phyloP scores from a whole-genome alignment of 2,888 invertebrate species.

The Hirudinaria manillensis region DNA sequence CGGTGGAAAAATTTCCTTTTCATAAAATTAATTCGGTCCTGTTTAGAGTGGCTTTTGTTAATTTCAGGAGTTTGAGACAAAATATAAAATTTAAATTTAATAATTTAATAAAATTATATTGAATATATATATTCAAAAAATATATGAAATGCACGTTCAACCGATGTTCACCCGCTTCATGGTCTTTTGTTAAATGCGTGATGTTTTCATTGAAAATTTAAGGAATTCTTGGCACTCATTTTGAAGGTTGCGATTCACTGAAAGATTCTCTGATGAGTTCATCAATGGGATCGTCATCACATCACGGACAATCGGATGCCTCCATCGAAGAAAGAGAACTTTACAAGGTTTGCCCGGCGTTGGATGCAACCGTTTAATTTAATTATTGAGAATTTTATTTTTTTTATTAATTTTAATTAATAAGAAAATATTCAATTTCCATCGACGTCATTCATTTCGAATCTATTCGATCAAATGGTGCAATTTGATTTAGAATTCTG shows the following conservation, averaged over 20 bases:
- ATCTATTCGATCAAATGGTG: not conserved
- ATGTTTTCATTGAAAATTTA: not conserved
- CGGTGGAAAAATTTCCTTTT: too few species aligned
- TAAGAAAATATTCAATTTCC: too few species aligned
- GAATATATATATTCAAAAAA: not conserved
- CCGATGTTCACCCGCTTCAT: not conserved
- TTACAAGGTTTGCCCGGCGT: slow-evolving; percentile 15
- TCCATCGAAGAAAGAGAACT: slow-evolving; percentile 34
- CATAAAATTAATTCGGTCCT: too few species aligned
- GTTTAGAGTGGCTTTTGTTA: too few species aligned
- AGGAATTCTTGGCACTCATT: not conserved
- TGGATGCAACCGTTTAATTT: too few species aligned
- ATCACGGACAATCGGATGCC: slow-evolving; percentile 29
- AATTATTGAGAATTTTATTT: too few species aligned
- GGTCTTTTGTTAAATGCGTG: not conserved
- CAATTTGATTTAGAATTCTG: slow-evolving; percentile 23
- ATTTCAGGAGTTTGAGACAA: too few species aligned
- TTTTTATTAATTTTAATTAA: too few species aligned
- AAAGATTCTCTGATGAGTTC: slow-evolving; percentile 35
- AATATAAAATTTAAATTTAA: too few species aligned
- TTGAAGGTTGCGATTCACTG: slow-evolving; percentile 26
- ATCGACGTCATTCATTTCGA: too few species aligned
- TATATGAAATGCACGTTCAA: not conserved
- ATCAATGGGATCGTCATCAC: slow-evolving; percentile 32
- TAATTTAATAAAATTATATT: not conserved